These are phyloP conservation scores for Platanista minor DNA, from an alignment of 2,113 vertebrate genomes.

Conservation along the genomic window DNA sequence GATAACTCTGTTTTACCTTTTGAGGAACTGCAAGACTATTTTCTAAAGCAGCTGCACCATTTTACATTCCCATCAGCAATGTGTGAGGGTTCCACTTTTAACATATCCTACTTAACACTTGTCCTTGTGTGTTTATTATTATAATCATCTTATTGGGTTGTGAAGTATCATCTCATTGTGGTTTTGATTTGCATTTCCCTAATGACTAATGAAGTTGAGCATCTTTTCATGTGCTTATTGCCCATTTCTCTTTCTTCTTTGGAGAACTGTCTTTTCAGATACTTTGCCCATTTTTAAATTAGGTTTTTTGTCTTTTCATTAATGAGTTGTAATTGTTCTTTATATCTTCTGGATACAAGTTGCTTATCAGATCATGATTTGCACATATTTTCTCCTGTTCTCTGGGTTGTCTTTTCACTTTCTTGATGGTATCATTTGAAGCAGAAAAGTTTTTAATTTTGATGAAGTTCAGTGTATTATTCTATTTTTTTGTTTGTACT, in stretches of 20 bases:
- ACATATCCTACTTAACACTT: not conserved
- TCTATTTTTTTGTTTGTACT: not conserved
- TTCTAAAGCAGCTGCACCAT: not conserved
- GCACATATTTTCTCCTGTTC: not conserved
- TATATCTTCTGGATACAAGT: not conserved
- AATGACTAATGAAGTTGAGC: not conserved
- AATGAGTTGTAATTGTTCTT: not conserved
- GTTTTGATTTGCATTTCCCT: conserved; percentile 22
- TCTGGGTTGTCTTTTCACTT: not conserved
- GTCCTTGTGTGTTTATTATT: not conserved
- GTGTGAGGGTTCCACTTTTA: not conserved
- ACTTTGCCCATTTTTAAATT: not conserved
- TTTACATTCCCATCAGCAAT: not conserved
- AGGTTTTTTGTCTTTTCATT: not conserved
- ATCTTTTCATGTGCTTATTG: not conserved
- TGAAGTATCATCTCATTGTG: not conserved
- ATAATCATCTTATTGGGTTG: not conserved
- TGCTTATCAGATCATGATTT: not conserved
- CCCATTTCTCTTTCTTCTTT: not conserved
- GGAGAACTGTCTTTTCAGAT: not conserved
- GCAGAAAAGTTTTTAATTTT: not conserved
- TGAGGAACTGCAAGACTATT: not conserved
- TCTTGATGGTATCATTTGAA: not conserved
- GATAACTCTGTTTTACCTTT: not conserved
- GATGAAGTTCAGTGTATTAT: not conserved